phyloP scores from a whole-genome alignment of 1,140 invertebrate genomes.

The Thaumetopoea pityocampa region DNA sequence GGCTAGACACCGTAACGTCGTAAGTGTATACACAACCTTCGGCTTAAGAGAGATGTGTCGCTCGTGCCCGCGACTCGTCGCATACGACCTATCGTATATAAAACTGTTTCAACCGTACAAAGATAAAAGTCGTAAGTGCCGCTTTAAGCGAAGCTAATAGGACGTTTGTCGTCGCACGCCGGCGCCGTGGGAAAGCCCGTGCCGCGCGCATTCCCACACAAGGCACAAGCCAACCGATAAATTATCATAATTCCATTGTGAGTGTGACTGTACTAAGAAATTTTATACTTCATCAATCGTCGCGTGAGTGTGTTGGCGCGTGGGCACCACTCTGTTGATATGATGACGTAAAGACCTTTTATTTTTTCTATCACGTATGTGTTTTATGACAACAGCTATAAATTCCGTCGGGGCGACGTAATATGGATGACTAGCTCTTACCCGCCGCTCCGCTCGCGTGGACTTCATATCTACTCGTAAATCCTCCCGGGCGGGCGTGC shows the following conservation, averaged over 20 bases:
- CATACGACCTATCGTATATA: constrained; percentile 41
- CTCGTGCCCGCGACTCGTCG: constrained; percentile 21
- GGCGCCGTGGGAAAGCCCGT: constrained; percentile 70
- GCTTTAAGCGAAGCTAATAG: constrained; percentile 20
- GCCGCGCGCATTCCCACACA: constrained; percentile 71
- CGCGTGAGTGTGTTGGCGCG: constrained; percentile 72
- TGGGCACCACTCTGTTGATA: constrained; percentile 56
- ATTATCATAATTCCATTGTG: constrained; percentile 76
- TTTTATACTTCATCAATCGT: constrained; percentile 75
- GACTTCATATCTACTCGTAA: too few relatives aligned
- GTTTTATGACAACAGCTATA: constrained; percentile 31
- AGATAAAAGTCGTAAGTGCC: constrained; percentile 48
- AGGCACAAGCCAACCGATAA: constrained; percentile 76
- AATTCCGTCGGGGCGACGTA: constrained; percentile 24
- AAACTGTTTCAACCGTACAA: constrained; percentile 3
- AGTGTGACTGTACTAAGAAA: constrained; percentile 74
- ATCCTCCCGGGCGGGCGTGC: too few relatives aligned
- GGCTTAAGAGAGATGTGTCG: constrained; percentile 26
- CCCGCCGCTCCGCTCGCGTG: too few relatives aligned
- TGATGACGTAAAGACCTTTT: constrained; percentile 33
- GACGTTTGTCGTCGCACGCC: constrained; percentile 46
- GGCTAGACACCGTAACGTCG: constrained; percentile 40
- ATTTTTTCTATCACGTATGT: constrained; percentile 41
- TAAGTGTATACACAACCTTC: constrained; percentile 37
- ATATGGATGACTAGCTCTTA: too few relatives aligned